Evolutionary conservation across 2,797 vertebrate species (phyloP), one percentile per base, ranked within the genome.

Genomic region (Lagorchestes hirsutus): DNA sequence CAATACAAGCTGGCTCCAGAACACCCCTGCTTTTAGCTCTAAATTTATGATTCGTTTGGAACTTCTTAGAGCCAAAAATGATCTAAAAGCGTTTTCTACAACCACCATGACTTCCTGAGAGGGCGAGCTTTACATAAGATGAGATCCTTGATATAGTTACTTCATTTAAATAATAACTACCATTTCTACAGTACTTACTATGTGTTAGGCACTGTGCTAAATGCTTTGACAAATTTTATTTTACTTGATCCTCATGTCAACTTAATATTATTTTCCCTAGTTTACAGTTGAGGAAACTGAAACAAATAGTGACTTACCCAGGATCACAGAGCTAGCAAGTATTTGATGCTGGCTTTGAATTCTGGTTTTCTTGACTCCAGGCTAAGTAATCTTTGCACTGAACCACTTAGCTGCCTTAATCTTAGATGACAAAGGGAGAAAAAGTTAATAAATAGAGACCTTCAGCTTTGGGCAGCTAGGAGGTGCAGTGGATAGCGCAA

Each of bases 71-170:
- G 24, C 50, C 54, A 90, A 52, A 13, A 94, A 67, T 90, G 92
- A 90, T 55, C 27, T 94, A 93, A 67, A 95, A 46, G 95, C 46
- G 74, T 93, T 93, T 91, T 95, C 57, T 91, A 95, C 93, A 52
- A 93, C 90, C 29, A 31, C 28, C 62, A 22, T 95, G 92, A 92
- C 90, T 96, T 82, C 94, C 56, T 2, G 54, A 95, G 95, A 95
- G 54, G n/a, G 6, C 56, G 52, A 74, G 87, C 57, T 94, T 93
- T 93, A 94, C 5, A 10, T 46, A 55, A 92, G 54, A 57, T 52
- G 59, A 58, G 82, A 94, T 90, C 57, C 95, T 94, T 46, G 40
- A 16, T 93, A 18, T 95, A 93, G 91, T 16, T 82, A 82, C 18
- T 82, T 82, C 22, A 82, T 40, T 74, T 40, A 82, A 82, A 82